Conservation (phyloP, 1,140 invertebrate genomes). For the Rhagoletis pomonella region DNA sequence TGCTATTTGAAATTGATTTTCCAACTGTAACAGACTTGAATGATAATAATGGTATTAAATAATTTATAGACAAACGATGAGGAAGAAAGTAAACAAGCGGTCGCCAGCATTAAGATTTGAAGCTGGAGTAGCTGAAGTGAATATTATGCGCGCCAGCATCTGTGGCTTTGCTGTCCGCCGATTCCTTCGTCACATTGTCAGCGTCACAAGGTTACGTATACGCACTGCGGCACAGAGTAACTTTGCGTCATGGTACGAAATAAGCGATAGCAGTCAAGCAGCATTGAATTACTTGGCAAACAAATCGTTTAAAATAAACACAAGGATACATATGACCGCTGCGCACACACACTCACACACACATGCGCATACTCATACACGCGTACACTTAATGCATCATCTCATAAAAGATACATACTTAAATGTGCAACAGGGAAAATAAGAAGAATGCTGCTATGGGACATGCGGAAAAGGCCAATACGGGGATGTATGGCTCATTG, state of each 20-base stretch:
- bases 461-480: no score
- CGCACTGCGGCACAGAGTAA: background rate
- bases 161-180: background rate
- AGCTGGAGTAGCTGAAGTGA: background rate
- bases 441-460: background rate
- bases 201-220: slow-evolving; percentile 4
- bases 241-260: background rate
- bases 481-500: background rate
- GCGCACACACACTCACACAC: background rate
- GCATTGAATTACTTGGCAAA: slow-evolving; percentile 46
- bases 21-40: slow-evolving; percentile 10
- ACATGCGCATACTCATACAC: background rate
- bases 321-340: background rate
- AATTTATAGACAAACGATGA: background rate
- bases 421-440: slow-evolving; percentile 15
- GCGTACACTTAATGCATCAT: background rate
- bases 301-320: slow-evolving; percentile 24
- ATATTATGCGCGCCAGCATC: background rate
- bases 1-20: slow-evolving; percentile 27
- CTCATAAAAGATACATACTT: slow-evolving; percentile 6
- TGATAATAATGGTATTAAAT: slow-evolving; percentile 45
- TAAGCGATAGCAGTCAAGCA: slow-evolving; percentile 9
- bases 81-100: background rate
- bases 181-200: background rate
- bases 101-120: background rate